phyloP scores from a whole-genome alignment of 2,113 vertebrate genomes.

The Oncorhynchus clarkii region DNA sequence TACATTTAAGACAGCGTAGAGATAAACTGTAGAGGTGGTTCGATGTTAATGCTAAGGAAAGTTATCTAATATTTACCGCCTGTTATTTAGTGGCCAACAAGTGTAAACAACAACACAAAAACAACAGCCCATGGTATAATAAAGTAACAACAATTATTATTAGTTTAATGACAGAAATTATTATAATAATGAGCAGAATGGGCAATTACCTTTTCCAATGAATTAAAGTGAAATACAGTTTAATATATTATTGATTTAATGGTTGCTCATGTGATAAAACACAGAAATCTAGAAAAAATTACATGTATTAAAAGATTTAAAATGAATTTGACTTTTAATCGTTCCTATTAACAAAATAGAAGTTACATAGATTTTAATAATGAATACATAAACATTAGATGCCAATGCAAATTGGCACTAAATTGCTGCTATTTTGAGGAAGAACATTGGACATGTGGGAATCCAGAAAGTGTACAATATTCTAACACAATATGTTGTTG shows the following conservation, averaged over 20 bases:
- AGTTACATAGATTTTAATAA: too few species aligned
- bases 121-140: background rate
- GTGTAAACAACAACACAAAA: conserved; percentile 15
- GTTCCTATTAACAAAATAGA: too few species aligned
- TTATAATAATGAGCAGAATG: too few species aligned
- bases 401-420: background rate
- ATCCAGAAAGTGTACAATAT: conserved; percentile 32
- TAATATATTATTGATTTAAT: too few species aligned
- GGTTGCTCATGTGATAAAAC: too few species aligned
- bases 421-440: background rate
- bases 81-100: background rate
- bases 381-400: background rate
- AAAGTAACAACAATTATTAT: too few species aligned
- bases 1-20: conserved; percentile 53
- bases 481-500: conserved; percentile 76
- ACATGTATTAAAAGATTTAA: too few species aligned
- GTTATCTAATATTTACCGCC: conserved; percentile 14
- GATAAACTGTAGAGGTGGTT: background rate
- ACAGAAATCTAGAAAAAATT: too few species aligned
- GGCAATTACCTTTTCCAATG: too few species aligned
- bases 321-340: too few species aligned
- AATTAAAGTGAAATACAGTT: too few species aligned
- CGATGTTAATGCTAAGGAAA: conserved; percentile 35
- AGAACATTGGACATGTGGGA: background rate
- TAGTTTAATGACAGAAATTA: too few species aligned